These are phyloP conservation scores for Dicrostonyx torquatus DNA, from an alignment of 2,797 vertebrate genomes.

Conservation along the genomic window DNA sequence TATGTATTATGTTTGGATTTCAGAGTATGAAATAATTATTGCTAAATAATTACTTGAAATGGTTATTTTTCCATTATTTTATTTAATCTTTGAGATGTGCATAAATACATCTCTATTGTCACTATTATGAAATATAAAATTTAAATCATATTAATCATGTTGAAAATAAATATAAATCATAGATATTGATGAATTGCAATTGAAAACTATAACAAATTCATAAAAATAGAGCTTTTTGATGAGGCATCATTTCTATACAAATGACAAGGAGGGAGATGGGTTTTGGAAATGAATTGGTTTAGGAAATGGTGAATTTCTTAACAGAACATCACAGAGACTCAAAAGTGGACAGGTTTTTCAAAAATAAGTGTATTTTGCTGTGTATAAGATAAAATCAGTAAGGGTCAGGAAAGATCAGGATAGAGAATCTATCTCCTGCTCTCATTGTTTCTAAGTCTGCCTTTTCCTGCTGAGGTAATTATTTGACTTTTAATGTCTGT, in stretches of 20 bases:
- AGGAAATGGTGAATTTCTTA: not conserved
- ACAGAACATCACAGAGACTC: fast-evolving
- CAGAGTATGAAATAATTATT: not conserved
- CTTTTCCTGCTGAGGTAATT: not conserved
- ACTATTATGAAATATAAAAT: not conserved
- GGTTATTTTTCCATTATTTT: not conserved
- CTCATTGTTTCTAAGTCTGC: fast-evolving
- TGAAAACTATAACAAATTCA: not conserved
- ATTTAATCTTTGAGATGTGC: not conserved
- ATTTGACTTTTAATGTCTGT: not conserved
- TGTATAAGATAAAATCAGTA: not conserved
- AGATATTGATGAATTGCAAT: not conserved
- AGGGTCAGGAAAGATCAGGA: fast-evolving
- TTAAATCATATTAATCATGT: not conserved
- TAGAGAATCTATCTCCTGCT: not conserved
- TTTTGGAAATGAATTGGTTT: not conserved
- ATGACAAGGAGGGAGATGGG: not conserved
- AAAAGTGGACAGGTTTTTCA: not conserved
- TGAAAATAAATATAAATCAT: not conserved
- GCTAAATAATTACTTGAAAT: not conserved
- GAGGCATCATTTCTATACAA: not conserved
- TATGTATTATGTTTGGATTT: not conserved
- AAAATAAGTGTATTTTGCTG: not conserved
- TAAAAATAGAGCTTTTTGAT: not conserved
- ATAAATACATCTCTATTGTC: not conserved